Evolutionary conservation across 2,113 vertebrate species (phyloP).

Genomic region (Vulpes lagopus): DNA sequence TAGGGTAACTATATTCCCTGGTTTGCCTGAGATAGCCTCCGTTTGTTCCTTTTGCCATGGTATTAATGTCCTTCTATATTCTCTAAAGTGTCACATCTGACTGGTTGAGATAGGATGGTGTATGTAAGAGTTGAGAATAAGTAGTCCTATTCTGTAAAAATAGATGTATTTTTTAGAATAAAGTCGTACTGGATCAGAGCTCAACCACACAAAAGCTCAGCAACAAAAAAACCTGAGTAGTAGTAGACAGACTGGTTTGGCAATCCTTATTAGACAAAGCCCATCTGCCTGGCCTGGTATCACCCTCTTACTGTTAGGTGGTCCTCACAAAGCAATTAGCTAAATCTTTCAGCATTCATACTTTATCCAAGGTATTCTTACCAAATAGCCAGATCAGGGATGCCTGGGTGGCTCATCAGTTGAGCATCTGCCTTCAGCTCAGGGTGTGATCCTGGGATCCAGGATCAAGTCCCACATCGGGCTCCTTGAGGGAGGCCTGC

Average conservation of each 20-base stretch:
- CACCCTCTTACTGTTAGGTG: background rate
- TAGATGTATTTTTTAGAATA: background rate
- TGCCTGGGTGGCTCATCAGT: too few relatives aligned
- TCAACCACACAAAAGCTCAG: background rate
- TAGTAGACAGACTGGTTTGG: background rate
- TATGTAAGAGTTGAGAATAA: background rate
- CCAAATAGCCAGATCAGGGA: background rate
- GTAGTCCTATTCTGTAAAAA: background rate
- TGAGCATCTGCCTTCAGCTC: too few relatives aligned
- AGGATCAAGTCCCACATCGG: too few relatives aligned
- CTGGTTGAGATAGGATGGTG: background rate
- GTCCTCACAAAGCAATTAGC: background rate
- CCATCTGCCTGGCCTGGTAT: background rate
- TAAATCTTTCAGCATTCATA: background rate
- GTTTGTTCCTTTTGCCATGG: background rate
- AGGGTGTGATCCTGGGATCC: too few relatives aligned
- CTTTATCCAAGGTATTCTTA: background rate
- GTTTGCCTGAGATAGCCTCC: background rate
- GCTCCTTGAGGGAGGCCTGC: too few relatives aligned
- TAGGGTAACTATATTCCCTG: background rate
- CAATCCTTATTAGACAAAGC: background rate
- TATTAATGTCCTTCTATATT: background rate
- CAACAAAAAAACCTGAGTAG: background rate
- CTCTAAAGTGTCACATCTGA: background rate
- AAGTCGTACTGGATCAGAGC: background rate